Base-by-base conservation (phyloP, 53 echinoderm and acorn worm species). In the Glandiceps talaboti region DNA sequence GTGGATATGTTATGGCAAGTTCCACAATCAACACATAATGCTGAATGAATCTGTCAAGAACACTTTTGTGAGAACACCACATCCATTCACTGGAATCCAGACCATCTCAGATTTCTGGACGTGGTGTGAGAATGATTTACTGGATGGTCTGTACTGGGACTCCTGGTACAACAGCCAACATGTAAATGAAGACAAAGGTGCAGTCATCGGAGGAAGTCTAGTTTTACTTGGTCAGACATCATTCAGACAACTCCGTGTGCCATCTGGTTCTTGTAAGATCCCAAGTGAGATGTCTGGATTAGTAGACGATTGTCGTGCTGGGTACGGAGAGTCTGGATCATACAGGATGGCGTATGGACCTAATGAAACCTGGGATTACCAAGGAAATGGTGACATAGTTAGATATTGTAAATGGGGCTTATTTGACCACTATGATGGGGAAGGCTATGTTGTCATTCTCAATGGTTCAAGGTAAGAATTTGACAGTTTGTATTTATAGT, bases 1-100 rank as follows among this genome's bases (percentile, higher is more conserved):
- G 84, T 94, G 92, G 92, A 91, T 94, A 81, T 92, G 90, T 0
- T 94, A 94, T 82, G 95, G 95, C 30, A 86, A 88, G 29, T 88
- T 90, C 27, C 76, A 84, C 1, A 77, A 87, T 25, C 73, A 88
- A 30, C 88, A 94, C 76, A 79, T 86, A 75, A 85, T 90, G 0
- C 76, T 92, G 73, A 94, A 94, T 83, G 78, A 83, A 27, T 90
- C 90, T 0, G 79, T 92, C 72, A 77, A 82, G 20, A 86, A 92
- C 31, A 85, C 85, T 31, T 94, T 76, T 80, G 77, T 94, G 73
- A 94, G 94, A 73, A 94, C 95, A 10, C 83, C 88, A 12, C 84
- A 92, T 30, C 92, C 94, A 14, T 94, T 94, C 74, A 85, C 90
- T 28, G 80, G 77, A 0, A 77, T 94, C 26, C 75, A 79, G 1